These are phyloP conservation scores for Laupala kohalensis DNA, from an alignment of 1,140 invertebrate genomes.

Conservation along the genomic window DNA sequence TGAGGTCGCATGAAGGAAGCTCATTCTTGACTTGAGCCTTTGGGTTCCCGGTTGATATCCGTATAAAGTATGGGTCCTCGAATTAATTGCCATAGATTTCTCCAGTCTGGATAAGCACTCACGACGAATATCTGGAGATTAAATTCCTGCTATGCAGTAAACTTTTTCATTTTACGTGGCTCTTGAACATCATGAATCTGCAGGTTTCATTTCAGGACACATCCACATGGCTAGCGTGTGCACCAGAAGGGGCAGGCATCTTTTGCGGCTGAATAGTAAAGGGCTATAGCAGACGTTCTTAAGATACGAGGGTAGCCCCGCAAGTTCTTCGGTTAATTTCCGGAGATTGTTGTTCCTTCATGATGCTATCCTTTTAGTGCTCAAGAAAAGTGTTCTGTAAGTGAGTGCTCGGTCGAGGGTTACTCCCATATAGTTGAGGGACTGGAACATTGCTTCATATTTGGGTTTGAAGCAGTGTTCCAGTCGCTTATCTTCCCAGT, in stretches of 20 bases:
- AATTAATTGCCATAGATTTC: too few relatives aligned
- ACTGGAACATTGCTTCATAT: too few relatives aligned
- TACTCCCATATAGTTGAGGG: too few relatives aligned
- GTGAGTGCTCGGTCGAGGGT: background rate
- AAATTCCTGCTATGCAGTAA: too few relatives aligned
- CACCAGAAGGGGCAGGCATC: slow-evolving; percentile 9
- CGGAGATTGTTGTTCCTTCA: slow-evolving; percentile 7
- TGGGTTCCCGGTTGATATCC: too few relatives aligned
- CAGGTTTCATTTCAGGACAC: background rate
- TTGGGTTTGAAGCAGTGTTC: background rate
- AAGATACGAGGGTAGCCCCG: background rate
- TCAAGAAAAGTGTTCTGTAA: background rate
- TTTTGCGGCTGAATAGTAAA: slow-evolving; percentile 13
- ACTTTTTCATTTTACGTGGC: background rate
- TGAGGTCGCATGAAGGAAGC: too few relatives aligned
- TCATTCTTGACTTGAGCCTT: too few relatives aligned
- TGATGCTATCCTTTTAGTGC: background rate
- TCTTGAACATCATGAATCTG: background rate
- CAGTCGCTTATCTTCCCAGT: background rate
- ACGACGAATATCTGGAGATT: too few relatives aligned
- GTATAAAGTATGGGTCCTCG: too few relatives aligned
- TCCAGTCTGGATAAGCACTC: too few relatives aligned
- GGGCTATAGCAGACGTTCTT: slow-evolving; percentile 1
- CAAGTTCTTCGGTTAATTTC: background rate
- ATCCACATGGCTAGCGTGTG: slow-evolving; percentile 2